These are phyloP conservation scores for Scaptomyza hsui DNA, from an alignment of 1,140 invertebrate species.

Conservation along the genomic window DNA sequence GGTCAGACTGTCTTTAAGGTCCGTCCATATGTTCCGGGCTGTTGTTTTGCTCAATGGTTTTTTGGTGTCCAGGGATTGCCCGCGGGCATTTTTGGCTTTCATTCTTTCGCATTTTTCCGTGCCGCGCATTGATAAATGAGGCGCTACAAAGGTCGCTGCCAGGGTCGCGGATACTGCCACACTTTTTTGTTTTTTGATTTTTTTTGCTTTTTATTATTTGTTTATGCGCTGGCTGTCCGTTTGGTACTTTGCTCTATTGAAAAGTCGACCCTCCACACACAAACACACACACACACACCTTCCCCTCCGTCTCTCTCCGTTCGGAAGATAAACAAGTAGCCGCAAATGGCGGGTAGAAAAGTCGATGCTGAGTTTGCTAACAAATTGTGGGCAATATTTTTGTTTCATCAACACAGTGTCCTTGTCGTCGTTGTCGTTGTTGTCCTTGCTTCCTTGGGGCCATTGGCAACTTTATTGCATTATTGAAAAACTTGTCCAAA, in stretches of 20 bases:
- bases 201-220: conserved; percentile 79
- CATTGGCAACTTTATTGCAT: conserved; percentile 79
- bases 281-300: background rate
- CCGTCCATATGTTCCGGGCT: conserved; percentile 63
- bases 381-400: conserved; percentile 82
- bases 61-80: conserved; percentile 27
- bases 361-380: conserved; percentile 60
- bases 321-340: conserved; percentile 73
- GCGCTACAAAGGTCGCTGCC: conserved; percentile 71
- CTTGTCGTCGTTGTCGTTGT: conserved; percentile 35
- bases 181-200: conserved; percentile 57
- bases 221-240: conserved; percentile 65
- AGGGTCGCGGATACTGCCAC: conserved; percentile 62
- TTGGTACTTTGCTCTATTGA: conserved; percentile 68
- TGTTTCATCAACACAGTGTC: conserved; percentile 73
- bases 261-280: conserved; percentile 45
- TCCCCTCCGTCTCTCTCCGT: background rate
- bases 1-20: conserved; percentile 17
- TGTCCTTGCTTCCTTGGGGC: conserved; percentile 37
- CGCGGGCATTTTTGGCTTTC: conserved; percentile 47
- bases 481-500: conserved; percentile 83
- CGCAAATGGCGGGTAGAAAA: conserved; percentile 59
- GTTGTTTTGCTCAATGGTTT: conserved; percentile 7
- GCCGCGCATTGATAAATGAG: conserved; percentile 72
- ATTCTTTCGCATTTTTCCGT: conserved; percentile 29